Conservation (phyloP, 1,140 invertebrate species). For the Heliconius melpomene region DNA sequence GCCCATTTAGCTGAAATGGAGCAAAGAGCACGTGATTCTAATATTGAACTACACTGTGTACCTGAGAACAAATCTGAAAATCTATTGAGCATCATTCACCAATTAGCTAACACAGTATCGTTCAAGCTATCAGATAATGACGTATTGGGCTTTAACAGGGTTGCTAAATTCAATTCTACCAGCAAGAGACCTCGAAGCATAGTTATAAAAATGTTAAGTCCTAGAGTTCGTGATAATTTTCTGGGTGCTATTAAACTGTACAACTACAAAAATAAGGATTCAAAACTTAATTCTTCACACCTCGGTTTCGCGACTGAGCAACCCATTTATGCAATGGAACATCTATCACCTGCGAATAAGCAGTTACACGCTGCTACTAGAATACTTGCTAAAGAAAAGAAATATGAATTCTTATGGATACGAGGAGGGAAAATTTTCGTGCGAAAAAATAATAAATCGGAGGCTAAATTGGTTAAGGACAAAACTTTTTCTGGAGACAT, state of each 20-base stretch:
- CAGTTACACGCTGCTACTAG: slow-evolving; percentile 18
- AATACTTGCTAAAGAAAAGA: not conserved
- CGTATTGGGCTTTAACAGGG: too few species aligned
- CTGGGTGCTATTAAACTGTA: not conserved
- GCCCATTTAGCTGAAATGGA: not conserved
- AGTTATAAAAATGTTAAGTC: not conserved
- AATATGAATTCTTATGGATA: too few species aligned
- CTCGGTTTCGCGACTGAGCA: not conserved
- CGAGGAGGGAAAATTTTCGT: too few species aligned
- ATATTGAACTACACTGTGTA: slow-evolving; percentile 1
- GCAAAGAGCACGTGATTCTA: not conserved
- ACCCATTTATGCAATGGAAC: slow-evolving; percentile 5
- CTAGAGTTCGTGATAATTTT: slow-evolving; percentile 1
- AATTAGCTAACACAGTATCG: not conserved
- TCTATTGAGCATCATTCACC: slow-evolving; percentile 1
- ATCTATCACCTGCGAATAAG: slow-evolving; percentile 12
- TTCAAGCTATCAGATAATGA: too few species aligned
- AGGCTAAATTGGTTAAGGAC: too few species aligned
- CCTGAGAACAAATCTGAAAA: slow-evolving; percentile 2
- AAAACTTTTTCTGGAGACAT: too few species aligned
- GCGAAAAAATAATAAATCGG: too few species aligned
- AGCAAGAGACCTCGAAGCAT: too few species aligned
- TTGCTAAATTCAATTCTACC: too few species aligned
- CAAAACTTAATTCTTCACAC: slow-evolving; percentile 9
- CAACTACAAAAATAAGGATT: not conserved